Conservation (phyloP, 2,797 vertebrate species). For the Steatocranus sp. region DNA sequence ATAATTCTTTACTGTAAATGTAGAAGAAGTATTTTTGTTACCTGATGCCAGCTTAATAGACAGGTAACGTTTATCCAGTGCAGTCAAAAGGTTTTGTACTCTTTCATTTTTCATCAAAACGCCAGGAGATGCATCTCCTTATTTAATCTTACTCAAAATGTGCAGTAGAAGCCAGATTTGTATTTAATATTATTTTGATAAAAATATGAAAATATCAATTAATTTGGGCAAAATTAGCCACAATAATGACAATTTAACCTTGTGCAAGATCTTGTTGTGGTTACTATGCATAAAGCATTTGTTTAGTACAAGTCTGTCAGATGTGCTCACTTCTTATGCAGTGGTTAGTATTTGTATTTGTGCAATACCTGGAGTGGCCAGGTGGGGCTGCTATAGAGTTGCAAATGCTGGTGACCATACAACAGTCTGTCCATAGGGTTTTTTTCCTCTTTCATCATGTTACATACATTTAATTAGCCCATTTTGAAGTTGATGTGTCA, state of each 20-base stretch:
- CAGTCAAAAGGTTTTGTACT: neutral
- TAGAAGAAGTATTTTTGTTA: neutral
- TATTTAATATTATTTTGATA: neutral
- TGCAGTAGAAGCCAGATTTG: neutral
- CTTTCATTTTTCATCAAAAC: neutral
- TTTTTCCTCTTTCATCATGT: neutral
- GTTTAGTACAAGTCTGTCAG: neutral
- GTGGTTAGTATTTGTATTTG: neutral
- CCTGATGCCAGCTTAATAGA: neutral
- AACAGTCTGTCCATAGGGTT: neutral
- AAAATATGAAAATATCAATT: neutral
- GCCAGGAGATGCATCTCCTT: neutral
- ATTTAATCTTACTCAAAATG: neutral
- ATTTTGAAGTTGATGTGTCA: neutral
- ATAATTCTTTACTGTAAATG: neutral
- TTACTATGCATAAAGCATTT: neutral
- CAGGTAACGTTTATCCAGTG: neutral
- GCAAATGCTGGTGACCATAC: neutral
- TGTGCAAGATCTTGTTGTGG: neutral
- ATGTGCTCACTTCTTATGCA: neutral
- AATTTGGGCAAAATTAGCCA: neutral
- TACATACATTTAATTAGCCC: neutral
- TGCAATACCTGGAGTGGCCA: constrained; percentile 36
- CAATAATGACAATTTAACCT: neutral
- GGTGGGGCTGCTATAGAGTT: constrained; percentile 49